phyloP scores from a whole-genome alignment of 2,888 invertebrate species.

The Unio pictorum region DNA sequence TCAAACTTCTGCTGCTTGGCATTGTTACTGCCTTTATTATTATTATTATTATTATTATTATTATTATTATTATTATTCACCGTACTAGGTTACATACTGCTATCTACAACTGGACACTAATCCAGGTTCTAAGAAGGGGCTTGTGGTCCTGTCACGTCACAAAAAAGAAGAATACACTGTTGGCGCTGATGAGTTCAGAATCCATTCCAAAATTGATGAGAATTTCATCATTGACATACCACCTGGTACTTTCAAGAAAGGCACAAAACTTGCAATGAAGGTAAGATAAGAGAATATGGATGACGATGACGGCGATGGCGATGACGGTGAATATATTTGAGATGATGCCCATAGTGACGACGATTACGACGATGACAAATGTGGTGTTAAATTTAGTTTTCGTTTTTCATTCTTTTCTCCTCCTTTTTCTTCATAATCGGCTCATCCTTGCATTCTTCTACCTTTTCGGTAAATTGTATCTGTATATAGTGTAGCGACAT shows the following conservation, averaged over 20 bases:
- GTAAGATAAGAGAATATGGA: conserved; percentile 2
- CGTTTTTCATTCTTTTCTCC: too few relatives aligned
- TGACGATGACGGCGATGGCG: not conserved
- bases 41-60: too few relatives aligned
- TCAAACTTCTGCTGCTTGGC: too few relatives aligned
- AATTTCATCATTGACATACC: conserved; percentile 21
- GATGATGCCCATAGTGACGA: too few relatives aligned
- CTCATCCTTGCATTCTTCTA: too few relatives aligned
- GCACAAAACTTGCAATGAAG: conserved; percentile 17
- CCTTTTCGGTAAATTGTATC: too few relatives aligned
- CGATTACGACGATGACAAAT: too few relatives aligned
- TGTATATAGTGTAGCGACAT: too few relatives aligned
- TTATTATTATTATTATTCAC: not conserved
- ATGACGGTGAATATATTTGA: not conserved
- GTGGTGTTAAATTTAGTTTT: too few relatives aligned
- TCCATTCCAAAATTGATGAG: conserved; percentile 24
- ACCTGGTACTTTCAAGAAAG: conserved; percentile 18
- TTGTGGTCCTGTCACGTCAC: conserved; percentile 15
- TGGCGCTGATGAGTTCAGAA: conserved; percentile 1
- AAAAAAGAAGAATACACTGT: conserved; percentile 19
- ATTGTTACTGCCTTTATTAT: too few relatives aligned
- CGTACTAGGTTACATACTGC: conserved; percentile 17
- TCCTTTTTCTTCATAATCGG: too few relatives aligned
- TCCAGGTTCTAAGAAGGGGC: conserved; percentile 21
- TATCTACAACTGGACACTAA: conserved; percentile 12